Evolutionary conservation across 2,888 invertebrate species (phyloP), one percentile per base, ranked within the genome.

Genomic region (Anarsia innoxiella): DNA sequence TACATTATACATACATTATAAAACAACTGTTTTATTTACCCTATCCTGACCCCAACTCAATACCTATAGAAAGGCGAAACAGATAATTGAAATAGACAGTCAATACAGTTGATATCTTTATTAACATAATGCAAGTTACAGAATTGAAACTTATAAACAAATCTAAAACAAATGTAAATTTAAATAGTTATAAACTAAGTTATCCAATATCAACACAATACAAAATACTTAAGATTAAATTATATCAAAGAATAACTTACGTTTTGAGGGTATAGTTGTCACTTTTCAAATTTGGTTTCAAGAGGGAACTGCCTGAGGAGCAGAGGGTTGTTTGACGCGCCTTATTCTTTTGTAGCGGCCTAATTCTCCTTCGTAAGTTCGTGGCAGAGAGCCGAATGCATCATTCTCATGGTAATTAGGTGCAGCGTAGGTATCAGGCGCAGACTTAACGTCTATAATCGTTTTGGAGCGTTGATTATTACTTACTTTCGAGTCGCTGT

Each of bases 261-360:
- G n/a, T n/a, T n/a, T n/a, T 37, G 37, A 46, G 11, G 31, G 11
- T 26, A 46, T 38, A 36, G 44, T 32, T 14, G 41, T 30, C 13
- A 50, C 49, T 34, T 52, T 48, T 29, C 50, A 42, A 25, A 46
- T 35, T 12, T n/a, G n/a, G n/a, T n/a, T 25, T 9, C 8, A n/a
- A n/a, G 25, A 25, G 3, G 25, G 8, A 4, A 25, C n/a, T 3
- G 4, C 25, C n/a, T 25, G 5, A 3, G 25, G n/a, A 25, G 25
- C 5, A n/a, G 46, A 51, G 5, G 59, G 49, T 42, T 64, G 62
- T 48, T 75, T 75, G 12, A 76, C 60, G 23, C 68, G 65, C 40
- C 78, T 65, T 60, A 83, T 70, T 64, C 80, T 67, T 60, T 82
- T 83, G 45, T 66, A 77, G 39, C 82, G 59, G 25, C 60, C 59